Evolutionary conservation across 2,888 invertebrate species (phyloP), one percentile per base, ranked within the genome.

Genomic region (Molanna angustata): DNA sequence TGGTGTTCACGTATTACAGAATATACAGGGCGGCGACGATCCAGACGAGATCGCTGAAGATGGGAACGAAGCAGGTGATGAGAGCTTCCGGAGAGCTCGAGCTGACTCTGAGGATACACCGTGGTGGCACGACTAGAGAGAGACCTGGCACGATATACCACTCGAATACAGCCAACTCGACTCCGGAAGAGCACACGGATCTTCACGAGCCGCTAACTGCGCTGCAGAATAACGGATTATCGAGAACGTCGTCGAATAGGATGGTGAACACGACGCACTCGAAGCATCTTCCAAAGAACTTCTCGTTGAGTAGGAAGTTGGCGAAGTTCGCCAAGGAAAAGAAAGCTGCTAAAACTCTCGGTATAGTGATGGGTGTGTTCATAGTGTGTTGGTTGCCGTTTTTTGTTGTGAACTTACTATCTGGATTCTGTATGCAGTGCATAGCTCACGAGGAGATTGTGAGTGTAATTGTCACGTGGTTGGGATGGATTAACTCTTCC

Each of bases 331-430:
- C 96, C 44, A 95, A 94, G 68, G 97, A 96, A 71, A 94, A 95
- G 70, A 97, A 97, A 70, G 97, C 97, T 6, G 97, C 97, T 3
- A 96, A 96, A 73, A 97, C 96, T 6, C 74, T 97, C 61, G 96
- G 95, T 42, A 95, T 96, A 67, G 95, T 96, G 63, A 94, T 96
- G 88, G 95, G 95, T 52, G 93, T 94, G 60, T 96, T 96, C 70
- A 94, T 96, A 66, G 85, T 95, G 62, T 97, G 96, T 71, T 97
- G 96, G 96, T 79, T 96, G 63, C 97, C 97, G 56, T 97, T 97
- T 74, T 97, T 97, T 71, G 92, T 96, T 60, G 91, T 93, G 61
- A 96, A 96, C 72, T 78, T 97, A 50, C 74, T 95, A 64, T 90
- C 91, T 40, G 96, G 94, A 14, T 88, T 97, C 67, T 92, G 94